A percentile compares a stretch with the other conserved stretches of the same genome.
These are phyloP conservation scores for Dasypogon diadema DNA, from an alignment of 2,888 invertebrate genomes.

Conservation along the genomic window DNA sequence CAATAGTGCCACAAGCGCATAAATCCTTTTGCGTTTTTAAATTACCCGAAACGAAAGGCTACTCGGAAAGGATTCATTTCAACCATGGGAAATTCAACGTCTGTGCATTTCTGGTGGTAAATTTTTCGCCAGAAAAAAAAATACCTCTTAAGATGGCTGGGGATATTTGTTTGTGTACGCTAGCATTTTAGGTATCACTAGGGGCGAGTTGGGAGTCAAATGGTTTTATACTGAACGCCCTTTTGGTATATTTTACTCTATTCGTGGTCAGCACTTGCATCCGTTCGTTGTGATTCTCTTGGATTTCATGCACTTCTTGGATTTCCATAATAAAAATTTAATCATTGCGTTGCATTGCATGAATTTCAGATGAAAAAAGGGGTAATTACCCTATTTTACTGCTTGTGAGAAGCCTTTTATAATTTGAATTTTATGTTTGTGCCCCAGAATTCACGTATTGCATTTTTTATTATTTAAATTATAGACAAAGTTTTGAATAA, in stretches of 20 bases:
- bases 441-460: no score
- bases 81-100: constrained; percentile 46
- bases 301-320: no score
- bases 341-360: no score
- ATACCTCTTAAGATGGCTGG: neutral
- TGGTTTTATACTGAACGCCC: neutral
- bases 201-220: neutral
- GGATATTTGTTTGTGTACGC: constrained; percentile 1
- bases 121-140: constrained; percentile 26
- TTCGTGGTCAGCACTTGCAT: constrained; percentile 11
- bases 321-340: no score
- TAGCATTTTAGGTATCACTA: neutral
- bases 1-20: constrained; percentile 14
- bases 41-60: constrained; percentile 22
- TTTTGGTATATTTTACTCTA: constrained; percentile 17
- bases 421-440: no score
- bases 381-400: no score
- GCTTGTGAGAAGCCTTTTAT: no score
- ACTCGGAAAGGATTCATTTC: constrained; percentile 28
- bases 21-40: constrained; percentile 46
- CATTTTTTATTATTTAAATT: no score
- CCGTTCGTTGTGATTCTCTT: constrained; percentile 12
- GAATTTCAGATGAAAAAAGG: no score
- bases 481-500: no score
- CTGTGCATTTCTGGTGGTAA: constrained; percentile 34